A percentile compares a stretch with the other conserved stretches of the same genome.
phyloP scores from a whole-genome alignment of 2,888 invertebrate species.

The Erebia palarica region DNA sequence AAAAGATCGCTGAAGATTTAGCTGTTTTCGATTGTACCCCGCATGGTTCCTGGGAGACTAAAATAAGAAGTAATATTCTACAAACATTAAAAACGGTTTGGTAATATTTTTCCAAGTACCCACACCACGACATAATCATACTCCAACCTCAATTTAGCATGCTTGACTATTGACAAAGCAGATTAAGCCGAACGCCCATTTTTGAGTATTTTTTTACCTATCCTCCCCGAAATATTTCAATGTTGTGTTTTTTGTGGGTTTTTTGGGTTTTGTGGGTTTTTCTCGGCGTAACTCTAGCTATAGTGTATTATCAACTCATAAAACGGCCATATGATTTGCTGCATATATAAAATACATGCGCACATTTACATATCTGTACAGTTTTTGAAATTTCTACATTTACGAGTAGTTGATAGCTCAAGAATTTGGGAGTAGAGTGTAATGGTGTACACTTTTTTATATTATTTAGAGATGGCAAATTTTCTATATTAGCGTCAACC shows the following conservation, averaged over 20 bases:
- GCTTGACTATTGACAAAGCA: conserved; percentile 39
- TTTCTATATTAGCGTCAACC: conserved; percentile 13
- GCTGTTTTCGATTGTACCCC: conserved; percentile 56
- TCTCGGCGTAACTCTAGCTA: conserved; percentile 39
- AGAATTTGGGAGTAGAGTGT: conserved; percentile 13
- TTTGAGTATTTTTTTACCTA: conserved; percentile 43
- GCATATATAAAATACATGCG: conserved; percentile 20
- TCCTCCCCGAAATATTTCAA: conserved; percentile 46
- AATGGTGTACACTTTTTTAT: not conserved
- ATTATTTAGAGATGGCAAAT: conserved; percentile 7
- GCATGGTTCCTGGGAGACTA: conserved; percentile 53
- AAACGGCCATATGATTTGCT: conserved; percentile 20
- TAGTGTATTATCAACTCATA: conserved; percentile 25
- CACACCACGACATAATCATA: conserved; percentile 46
- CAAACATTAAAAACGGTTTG: conserved; percentile 36
- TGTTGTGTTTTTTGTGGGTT: conserved; percentile 60
- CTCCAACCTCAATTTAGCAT: conserved; percentile 41
- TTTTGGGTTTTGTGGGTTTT: conserved; percentile 55
- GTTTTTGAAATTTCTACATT: conserved; percentile 22
- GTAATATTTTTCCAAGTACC: conserved; percentile 34
- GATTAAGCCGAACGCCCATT: conserved; percentile 26
- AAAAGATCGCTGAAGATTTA: conserved; percentile 36
- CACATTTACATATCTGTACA: conserved; percentile 24
- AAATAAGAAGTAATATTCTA: conserved; percentile 35
- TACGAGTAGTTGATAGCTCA: conserved; percentile 8